Evolutionary conservation across 92 coral and sea anemone genomes (phyloP), one percentile per base, ranked within the genome.

Genomic region (Parazoanthus swiftii): DNA sequence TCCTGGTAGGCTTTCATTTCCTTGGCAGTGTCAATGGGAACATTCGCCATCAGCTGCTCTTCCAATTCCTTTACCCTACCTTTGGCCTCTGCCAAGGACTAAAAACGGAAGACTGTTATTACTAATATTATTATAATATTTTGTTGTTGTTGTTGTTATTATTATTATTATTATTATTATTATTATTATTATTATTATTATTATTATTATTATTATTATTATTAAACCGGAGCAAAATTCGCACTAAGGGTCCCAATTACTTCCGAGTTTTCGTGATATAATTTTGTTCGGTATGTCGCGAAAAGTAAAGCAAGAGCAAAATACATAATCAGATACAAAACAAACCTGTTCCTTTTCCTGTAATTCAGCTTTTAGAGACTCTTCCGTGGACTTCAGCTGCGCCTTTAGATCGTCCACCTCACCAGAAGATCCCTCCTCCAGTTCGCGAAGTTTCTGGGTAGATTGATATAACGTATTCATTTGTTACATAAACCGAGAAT

Each of bases 11-110:
- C 76, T 77, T 93, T 89, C 50, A 97, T 91, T 89, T 97, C 99
- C 77, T 95, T 95, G 16, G 97, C 98, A 59, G 96, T 95, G 81
- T 97, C 98, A 20, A 95, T 84, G 7, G 99, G 99, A 68, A 97
- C 95, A 89, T 97, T 97, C 7, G 94, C 95, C 79, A 95, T 77
- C 39, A 95, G 79, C 76, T 97, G 89, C 76, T 92, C 91, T 70
- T 97, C 98, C 70, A 97, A 89, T 77, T 97, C 98, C 74, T 93
- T 93, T 20, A 93, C 91, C 76, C 99, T 92, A 65, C 85, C 89
- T 54, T 95, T 95, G 3, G 97, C 99, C 75, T 95, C 95, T 4
- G 75, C 88, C 56, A 97, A 90, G 46, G 92, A 93, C 99, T 97
- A 85, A 1, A 39, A 77, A 79, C 46, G 82, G 67, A 39, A 54